Conservation (phyloP, 2,888 invertebrate species). For the Mycalesis mineus region DNA sequence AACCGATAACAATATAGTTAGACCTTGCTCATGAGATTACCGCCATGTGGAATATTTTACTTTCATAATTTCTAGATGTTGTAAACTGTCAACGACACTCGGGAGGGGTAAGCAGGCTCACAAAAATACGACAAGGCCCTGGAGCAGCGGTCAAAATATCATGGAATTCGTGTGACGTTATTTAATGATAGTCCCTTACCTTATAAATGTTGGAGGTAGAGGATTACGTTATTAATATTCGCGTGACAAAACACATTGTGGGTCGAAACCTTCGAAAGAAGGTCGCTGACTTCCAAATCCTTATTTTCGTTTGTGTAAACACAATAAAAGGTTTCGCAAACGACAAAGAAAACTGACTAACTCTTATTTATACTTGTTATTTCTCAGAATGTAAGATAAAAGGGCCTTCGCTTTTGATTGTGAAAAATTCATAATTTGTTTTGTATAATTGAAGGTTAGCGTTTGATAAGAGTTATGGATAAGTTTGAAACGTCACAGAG, state of each 20-base stretch:
- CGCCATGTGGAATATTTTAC: too few species aligned
- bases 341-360: slow-evolving; percentile 27
- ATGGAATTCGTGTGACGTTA: too few species aligned
- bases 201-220: neutral
- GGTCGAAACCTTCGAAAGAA: slow-evolving; percentile 13
- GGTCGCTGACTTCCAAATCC: slow-evolving; percentile 26
- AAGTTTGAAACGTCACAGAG: too few species aligned
- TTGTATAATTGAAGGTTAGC: neutral
- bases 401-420: neutral
- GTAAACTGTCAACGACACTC: too few species aligned
- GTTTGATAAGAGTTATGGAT: too few species aligned
- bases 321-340: slow-evolving; percentile 19
- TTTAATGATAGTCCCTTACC: too few species aligned
- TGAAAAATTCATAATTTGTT: neutral
- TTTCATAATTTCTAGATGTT: too few species aligned
- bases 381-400: slow-evolving; percentile 19
- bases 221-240: neutral
- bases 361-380: slow-evolving; percentile 18
- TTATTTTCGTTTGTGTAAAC: slow-evolving; percentile 20
- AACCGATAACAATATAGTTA: too few species aligned
- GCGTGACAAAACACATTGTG: neutral
- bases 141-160: too few species aligned
- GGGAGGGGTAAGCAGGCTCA: too few species aligned
- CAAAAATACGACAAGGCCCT: too few species aligned
- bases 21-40: too few species aligned